Conservation (phyloP, 2,888 invertebrate species). For the Stenichneumon culpator region DNA sequence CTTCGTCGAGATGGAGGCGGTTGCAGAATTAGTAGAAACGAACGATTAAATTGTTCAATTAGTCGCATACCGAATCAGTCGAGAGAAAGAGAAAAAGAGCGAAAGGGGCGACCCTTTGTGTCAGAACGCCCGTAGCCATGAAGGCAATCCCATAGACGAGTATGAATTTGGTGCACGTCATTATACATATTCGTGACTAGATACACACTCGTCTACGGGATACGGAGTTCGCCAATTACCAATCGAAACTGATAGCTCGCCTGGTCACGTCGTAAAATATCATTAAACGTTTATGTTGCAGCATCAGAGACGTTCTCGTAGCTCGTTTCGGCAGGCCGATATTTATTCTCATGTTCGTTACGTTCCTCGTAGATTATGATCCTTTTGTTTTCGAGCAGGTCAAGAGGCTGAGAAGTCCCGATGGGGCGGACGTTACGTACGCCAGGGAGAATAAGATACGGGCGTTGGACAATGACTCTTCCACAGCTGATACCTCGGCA, state of each 20-base stretch:
- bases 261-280: neutral
- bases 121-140: conserved; percentile 68
- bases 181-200: conserved; percentile 90
- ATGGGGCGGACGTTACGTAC: conserved; percentile 52
- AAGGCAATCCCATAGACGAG: conserved; percentile 91
- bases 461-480: conserved; percentile 68
- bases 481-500: conserved; percentile 64
- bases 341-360: neutral
- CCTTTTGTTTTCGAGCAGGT: conserved; percentile 72
- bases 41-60: conserved; percentile 65
- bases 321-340: neutral
- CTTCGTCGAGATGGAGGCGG: conserved; percentile 46
- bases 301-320: neutral
- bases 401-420: conserved; percentile 77
- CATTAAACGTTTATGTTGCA: neutral
- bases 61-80: conserved; percentile 1
- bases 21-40: conserved; percentile 17
- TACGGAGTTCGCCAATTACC: conserved; percentile 73
- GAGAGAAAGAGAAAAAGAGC: neutral
- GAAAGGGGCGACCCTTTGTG: neutral
- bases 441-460: conserved; percentile 69
- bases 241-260: neutral
- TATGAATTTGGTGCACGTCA: conserved; percentile 92
- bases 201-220: conserved; percentile 95
- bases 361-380: neutral